A percentile compares a stretch with the other conserved stretches of the same genome.
Evolutionary conservation across 2,888 invertebrate genomes (phyloP).

Genomic region (Scaptomyza parva): DNA sequence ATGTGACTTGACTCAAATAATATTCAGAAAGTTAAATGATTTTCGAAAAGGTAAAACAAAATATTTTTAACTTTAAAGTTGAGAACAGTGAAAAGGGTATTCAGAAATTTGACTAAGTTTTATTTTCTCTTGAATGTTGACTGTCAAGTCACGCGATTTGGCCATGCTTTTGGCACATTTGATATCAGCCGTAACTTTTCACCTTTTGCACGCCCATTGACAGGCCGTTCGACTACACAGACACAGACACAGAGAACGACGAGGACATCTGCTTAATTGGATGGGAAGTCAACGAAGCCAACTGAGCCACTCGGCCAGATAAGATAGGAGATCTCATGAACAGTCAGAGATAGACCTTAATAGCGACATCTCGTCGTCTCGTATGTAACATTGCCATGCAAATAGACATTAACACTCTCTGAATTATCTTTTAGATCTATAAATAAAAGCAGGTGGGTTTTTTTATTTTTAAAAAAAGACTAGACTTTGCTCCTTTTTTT

Average conservation of each 20-base stretch:
- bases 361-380: constrained; percentile 1
- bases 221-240: constrained; percentile 47
- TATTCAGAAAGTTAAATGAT: too few relatives aligned
- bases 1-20: too few relatives aligned
- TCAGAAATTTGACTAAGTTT: too few relatives aligned
- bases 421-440: constrained; percentile 30
- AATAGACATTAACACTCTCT: constrained; percentile 60
- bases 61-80: background rate
- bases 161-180: constrained; percentile 64
- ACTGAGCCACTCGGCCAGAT: constrained; percentile 46
- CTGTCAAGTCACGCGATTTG: constrained; percentile 67
- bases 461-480: constrained; percentile 7
- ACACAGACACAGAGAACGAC: constrained; percentile 16
- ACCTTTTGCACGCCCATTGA: constrained; percentile 62
- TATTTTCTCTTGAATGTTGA: constrained; percentile 48
- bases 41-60: too few relatives aligned
- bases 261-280: constrained; percentile 67
- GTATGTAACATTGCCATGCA: constrained; percentile 34
- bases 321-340: constrained; percentile 62
- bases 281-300: constrained; percentile 54
- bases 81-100: background rate
- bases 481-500: too few relatives aligned
- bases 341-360: constrained; percentile 25
- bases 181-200: constrained; percentile 72
- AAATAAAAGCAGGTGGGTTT: constrained; percentile 33